Evolutionary conservation across 2,888 invertebrate genomes (phyloP).

Genomic region (Campoplex nolae): DNA sequence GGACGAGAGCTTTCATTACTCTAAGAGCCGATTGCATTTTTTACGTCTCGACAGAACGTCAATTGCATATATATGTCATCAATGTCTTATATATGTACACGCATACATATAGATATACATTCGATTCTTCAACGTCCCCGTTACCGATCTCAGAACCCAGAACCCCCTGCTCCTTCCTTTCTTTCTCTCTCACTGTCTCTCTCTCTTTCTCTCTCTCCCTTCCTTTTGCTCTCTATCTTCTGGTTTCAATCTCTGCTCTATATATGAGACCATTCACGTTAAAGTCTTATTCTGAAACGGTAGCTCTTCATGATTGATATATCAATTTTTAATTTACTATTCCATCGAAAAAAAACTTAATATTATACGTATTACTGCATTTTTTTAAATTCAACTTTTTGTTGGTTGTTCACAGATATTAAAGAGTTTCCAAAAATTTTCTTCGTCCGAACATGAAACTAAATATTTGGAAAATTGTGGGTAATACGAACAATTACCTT

Average conservation of each 20-base stretch:
- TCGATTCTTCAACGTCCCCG: slow-evolving; percentile 52
- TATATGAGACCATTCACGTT: background rate
- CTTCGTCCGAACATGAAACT: too few species aligned
- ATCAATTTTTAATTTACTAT: background rate
- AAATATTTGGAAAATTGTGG: too few species aligned
- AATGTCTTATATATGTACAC: slow-evolving; percentile 23
- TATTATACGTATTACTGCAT: background rate
- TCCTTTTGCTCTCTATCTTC: slow-evolving; percentile 28
- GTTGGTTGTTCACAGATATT: too few species aligned
- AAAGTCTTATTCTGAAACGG: background rate
- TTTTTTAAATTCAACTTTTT: too few species aligned
- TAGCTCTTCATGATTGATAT: background rate
- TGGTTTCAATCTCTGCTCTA: slow-evolving; percentile 79
- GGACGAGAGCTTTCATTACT: slow-evolving; percentile 82
- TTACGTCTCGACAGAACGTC: slow-evolving; percentile 77
- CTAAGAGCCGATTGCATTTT: slow-evolving; percentile 85
- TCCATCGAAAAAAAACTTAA: background rate
- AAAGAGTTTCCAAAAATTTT: too few species aligned
- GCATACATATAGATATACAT: slow-evolving; percentile 11
- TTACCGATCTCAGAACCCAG: slow-evolving; percentile 22
- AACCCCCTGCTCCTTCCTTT: slow-evolving; percentile 16
- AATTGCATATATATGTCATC: slow-evolving; percentile 58
- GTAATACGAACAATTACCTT: too few species aligned
- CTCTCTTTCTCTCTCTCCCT: slow-evolving; percentile 12
- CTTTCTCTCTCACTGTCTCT: slow-evolving; percentile 18